Evolutionary conservation across 2,888 invertebrate genomes (phyloP), one percentile per base, ranked within the genome.

Genomic region (Asteroscopus sphinx): DNA sequence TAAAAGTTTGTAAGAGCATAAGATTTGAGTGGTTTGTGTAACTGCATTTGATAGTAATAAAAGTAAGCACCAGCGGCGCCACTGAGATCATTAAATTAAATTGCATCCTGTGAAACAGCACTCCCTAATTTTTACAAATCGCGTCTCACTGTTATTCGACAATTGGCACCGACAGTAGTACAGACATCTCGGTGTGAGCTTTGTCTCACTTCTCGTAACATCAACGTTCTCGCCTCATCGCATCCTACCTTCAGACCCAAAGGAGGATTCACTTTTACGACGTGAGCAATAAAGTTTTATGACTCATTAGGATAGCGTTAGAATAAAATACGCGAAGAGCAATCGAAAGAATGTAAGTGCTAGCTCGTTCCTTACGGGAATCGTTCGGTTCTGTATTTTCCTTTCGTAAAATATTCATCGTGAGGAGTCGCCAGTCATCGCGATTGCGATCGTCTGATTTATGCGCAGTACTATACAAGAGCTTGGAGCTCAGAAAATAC

Each of bases 261-360:
- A 77, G 64, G 80, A 82, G 82, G 81, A 89, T 85, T 83, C 76
- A 70, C 79, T 83, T 90, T 90, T 89, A 91, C 83, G 87, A 89
- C 69, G 54, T 65, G 48, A 78, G 71, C 80, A 82, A 87, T 92
- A 91, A 91, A 89, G 71, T 85, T 91, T 91, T 88, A 92, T 79
- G 79, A 83, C 80, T 88, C 86, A 90, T 91, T 90, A 91, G 87
- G 87, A 88, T 89, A 88, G 85, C 83, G 83, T 81, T 86, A 84
- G 82, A 87, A 83, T 88, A 85, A 89, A 91, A 88, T 86, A 86
- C 81, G 79, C 71, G 63, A 73, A 81, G 76, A 80, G 81, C 83
- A 86, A 88, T 87, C 83, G 81, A 83, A 86, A 79, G 82, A 83
- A 83, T 83, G 80, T 80, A 80, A 82, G 78, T 78, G 69, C 76